Evolutionary conservation across 2,888 invertebrate species (phyloP).

Genomic region (Megastigmus dorsalis): DNA sequence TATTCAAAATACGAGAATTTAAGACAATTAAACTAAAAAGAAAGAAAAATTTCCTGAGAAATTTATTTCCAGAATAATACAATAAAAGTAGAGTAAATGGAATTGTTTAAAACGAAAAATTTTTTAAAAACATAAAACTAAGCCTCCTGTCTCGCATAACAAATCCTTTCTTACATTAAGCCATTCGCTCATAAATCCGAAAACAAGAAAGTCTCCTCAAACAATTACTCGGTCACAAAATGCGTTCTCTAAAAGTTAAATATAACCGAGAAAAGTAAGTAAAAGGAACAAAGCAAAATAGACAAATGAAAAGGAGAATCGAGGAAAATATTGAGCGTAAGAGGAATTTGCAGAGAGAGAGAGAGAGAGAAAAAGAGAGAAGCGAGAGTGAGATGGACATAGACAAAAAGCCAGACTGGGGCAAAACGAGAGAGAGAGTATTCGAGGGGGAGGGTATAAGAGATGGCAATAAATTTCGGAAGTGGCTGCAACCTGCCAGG

Average conservation of each 20-base stretch:
- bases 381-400: neutral
- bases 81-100: no score
- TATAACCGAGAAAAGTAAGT: neutral
- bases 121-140: no score
- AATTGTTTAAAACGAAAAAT: slow-evolving; percentile 1
- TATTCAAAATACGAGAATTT: slow-evolving; percentile 1
- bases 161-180: no score
- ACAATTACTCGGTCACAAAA: neutral
- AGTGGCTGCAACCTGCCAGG: slow-evolving; percentile 53
- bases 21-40: no score
- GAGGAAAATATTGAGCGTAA: slow-evolving; percentile 37
- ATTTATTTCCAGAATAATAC: no score
- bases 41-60: no score
- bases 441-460: slow-evolving; percentile 29
- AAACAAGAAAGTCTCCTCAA: neutral
- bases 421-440: slow-evolving; percentile 18
- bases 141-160: no score
- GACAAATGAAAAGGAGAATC: neutral
- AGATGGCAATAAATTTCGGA: slow-evolving; percentile 47
- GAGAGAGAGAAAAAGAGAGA: slow-evolving; percentile 1
- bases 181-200: no score
- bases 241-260: neutral
- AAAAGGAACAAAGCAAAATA: neutral
- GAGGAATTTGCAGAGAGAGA: slow-evolving; percentile 32
- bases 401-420: slow-evolving; percentile 33